phyloP scores from a whole-genome alignment of 2,797 vertebrate species.

The Pseudopleuronectes americanus region DNA sequence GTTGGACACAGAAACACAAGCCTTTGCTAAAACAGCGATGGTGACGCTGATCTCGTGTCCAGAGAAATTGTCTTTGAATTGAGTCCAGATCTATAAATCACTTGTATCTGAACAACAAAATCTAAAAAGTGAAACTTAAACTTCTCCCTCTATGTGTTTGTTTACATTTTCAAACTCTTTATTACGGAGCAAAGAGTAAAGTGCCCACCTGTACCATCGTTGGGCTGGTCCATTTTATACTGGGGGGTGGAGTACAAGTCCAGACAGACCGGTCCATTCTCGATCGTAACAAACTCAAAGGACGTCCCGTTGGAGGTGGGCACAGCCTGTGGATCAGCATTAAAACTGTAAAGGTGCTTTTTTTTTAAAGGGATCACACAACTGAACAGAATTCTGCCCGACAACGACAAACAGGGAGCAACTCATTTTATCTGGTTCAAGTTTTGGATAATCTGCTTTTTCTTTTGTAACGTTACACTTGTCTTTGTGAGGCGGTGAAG shows the following conservation, averaged over 20 bases:
- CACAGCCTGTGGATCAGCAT: slow-evolving; percentile 82
- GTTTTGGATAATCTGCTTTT: neutral
- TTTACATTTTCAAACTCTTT: too few relatives aligned
- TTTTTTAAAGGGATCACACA: neutral
- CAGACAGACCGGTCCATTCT: slow-evolving; percentile 89
- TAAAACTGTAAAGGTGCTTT: neutral
- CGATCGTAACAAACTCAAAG: slow-evolving; percentile 88
- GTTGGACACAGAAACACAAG: slow-evolving; percentile 42
- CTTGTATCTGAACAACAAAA: too few relatives aligned
- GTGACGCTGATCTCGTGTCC: too few relatives aligned
- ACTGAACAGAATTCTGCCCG: slow-evolving; percentile 17
- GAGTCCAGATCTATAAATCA: too few relatives aligned
- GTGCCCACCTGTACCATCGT: slow-evolving; percentile 82
- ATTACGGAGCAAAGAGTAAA: too few relatives aligned
- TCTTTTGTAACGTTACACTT: slow-evolving; percentile 18
- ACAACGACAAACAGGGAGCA: slow-evolving; percentile 53
- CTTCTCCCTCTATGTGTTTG: too few relatives aligned
- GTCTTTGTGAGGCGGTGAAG: slow-evolving; percentile 37
- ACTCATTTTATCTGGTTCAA: neutral
- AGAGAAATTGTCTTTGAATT: too few relatives aligned
- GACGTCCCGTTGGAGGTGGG: slow-evolving; percentile 92
- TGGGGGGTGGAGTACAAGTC: slow-evolving; percentile 94
- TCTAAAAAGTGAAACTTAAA: too few relatives aligned
- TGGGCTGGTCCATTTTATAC: slow-evolving; percentile 88
- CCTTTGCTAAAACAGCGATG: slow-evolving; percentile 14